Evolutionary conservation across 92 coral and sea anemone species (phyloP), one percentile per base, ranked within the genome.

Genomic region (Parazoanthus swiftii): DNA sequence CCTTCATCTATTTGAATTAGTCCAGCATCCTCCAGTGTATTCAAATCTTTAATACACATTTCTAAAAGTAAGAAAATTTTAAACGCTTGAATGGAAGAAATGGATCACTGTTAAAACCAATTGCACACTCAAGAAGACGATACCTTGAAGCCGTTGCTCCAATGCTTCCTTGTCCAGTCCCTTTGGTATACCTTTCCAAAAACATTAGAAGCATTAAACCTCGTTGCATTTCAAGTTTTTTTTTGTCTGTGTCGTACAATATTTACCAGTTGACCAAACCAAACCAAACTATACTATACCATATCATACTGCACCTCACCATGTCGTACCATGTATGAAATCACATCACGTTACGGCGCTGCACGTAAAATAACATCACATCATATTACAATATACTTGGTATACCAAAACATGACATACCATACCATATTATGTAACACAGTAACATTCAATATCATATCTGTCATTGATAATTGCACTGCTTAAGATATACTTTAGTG

Each of bases 141-240:
- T 89, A 97, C 99, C 99, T 94, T 97, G 99, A 3, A 97, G 93
- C 59, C 92, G 93, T 80, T 94, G 98, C 85, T 97, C 99, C 77
- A 97, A 88, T 33, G 96, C 89, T 54, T 95, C 94, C 81, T 90
- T 94, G 82, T 91, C 95, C 50, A 97, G 91, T 54, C 97, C 98
- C 73, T 94, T 90, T 29, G 99, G 98, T 54, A 97, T 97, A 29
- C 99, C 99, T 97, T 44, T 38, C 68, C 63, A 38, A 46, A 80
- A 58, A 43, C 81, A 39, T 44, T 6, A 7, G 11, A 6, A 48
- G 8, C 9, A 48, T 3, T 6, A 26, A 16, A 59, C 21, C 1
- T 7, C 23, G 6, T 33, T 48, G 1, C 21, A 33, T 35, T 54
- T 18, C 3, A 58, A 29, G 0, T 29, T 29, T 15, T 0, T 23